phyloP scores from a whole-genome alignment of 2,888 invertebrate genomes.

The Muschampia staudingeri region DNA sequence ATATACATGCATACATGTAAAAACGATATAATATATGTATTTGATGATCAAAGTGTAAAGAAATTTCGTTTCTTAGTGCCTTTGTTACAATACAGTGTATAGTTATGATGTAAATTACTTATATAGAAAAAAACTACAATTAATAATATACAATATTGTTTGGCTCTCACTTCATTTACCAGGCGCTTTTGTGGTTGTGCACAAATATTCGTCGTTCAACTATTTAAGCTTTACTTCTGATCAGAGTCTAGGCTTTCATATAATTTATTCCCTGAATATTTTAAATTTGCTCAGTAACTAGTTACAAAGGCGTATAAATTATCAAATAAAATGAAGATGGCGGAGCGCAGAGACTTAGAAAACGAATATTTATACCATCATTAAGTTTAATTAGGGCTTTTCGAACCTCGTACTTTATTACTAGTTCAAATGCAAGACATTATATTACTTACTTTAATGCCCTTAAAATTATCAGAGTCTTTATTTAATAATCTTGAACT shows the following conservation, averaged over 20 bases:
- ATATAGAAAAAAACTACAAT: too few relatives aligned
- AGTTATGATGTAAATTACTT: too few relatives aligned
- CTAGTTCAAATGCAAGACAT: conserved; percentile 12
- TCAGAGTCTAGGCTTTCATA: not conserved
- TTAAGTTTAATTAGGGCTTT: conserved; percentile 12
- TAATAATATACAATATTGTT: not conserved
- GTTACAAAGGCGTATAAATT: not conserved
- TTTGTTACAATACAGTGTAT: too few relatives aligned
- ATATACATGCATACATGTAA: too few relatives aligned
- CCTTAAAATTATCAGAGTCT: not conserved
- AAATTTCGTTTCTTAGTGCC: too few relatives aligned
- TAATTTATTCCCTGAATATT: not conserved
- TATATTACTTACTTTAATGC: not conserved
- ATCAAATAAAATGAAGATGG: conserved; percentile 8
- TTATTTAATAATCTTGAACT: not conserved
- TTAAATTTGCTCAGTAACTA: not conserved
- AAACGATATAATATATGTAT: too few relatives aligned
- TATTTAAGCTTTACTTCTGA: not conserved
- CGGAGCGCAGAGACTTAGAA: not conserved
- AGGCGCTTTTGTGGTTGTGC: not conserved
- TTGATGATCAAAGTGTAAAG: too few relatives aligned
- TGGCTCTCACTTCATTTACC: not conserved
- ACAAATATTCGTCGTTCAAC: not conserved
- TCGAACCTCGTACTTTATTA: not conserved
- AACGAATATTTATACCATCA: conserved; percentile 13